Conservation (phyloP, 2,888 invertebrate genomes). For the Peribatodes rhomboidaria region DNA sequence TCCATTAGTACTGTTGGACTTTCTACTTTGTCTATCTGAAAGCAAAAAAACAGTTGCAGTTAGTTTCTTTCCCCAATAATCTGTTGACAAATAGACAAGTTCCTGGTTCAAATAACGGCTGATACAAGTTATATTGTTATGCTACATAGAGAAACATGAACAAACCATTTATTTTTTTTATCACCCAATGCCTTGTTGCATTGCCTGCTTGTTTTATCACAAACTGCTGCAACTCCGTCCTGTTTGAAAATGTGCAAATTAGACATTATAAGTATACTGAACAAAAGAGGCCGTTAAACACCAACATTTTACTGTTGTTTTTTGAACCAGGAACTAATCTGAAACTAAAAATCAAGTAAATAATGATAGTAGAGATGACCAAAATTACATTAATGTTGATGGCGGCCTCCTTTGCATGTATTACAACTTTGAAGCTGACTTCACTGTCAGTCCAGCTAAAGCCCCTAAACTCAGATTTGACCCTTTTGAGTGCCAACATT, state of each 20-base stretch:
- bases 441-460: too few species aligned
- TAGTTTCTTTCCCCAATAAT: neutral
- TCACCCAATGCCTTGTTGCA: conserved; percentile 65
- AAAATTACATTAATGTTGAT: conserved; percentile 18
- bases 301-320: conserved; percentile 22
- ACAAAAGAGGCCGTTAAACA: conserved; percentile 52
- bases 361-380: conserved; percentile 16
- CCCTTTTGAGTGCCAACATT: too few species aligned
- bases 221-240: conserved; percentile 65
- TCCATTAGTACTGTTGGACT: conserved; percentile 91
- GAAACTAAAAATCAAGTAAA: conserved; percentile 9
- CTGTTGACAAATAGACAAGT: conserved; percentile 39
- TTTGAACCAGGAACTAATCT: conserved; percentile 48
- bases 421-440: conserved; percentile 5
- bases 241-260: conserved; percentile 59
- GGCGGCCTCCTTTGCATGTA: conserved; percentile 60
- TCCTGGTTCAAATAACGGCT: conserved; percentile 67
- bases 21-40: conserved; percentile 94
- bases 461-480: too few species aligned
- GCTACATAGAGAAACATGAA: conserved; percentile 53
- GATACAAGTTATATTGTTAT: neutral
- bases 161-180: conserved; percentile 75
- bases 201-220: conserved; percentile 64
- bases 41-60: conserved; percentile 48
- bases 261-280: conserved; percentile 45